These are phyloP conservation scores for Eupleurogrammus muticus DNA, from an alignment of 2,797 vertebrate species.

Conservation along the genomic window DNA sequence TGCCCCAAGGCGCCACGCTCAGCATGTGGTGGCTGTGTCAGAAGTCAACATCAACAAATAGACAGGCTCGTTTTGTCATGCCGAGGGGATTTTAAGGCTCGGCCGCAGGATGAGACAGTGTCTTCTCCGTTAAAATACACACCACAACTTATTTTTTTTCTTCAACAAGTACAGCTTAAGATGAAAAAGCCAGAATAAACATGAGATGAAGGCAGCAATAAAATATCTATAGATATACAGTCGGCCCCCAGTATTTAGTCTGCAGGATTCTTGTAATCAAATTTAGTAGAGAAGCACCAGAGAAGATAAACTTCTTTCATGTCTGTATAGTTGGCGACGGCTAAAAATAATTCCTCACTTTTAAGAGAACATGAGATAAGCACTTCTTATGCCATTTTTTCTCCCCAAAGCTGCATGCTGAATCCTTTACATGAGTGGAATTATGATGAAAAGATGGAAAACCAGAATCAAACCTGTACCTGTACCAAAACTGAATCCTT, in stretches of 20 bases:
- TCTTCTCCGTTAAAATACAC: constrained; percentile 53
- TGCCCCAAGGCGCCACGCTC: constrained; percentile 33
- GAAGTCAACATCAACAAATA: constrained; percentile 68
- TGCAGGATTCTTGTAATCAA: constrained; percentile 28
- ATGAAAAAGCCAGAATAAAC: constrained; percentile 61
- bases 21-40: constrained; percentile 58
- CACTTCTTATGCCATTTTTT: not conserved
- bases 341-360: constrained; percentile 15
- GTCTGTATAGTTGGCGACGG: constrained; percentile 22
- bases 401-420: too few species aligned
- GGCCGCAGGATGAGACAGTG: constrained; percentile 38
- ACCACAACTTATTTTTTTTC: constrained; percentile 29
- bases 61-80: constrained; percentile 69
- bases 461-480: too few species aligned
- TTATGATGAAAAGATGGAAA: not conserved
- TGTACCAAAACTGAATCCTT: too few species aligned
- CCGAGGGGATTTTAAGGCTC: constrained; percentile 53
- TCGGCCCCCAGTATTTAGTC: constrained; percentile 53
- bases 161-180: constrained; percentile 26
- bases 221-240: constrained; percentile 58
- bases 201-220: constrained; percentile 47
- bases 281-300: constrained; percentile 33
- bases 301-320: constrained; percentile 20
- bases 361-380: constrained; percentile 16
- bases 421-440: too few species aligned